Evolutionary conservation across 2,888 invertebrate species (phyloP), one percentile per base, ranked within the genome.

Genomic region (Epirrhoe tristata): DNA sequence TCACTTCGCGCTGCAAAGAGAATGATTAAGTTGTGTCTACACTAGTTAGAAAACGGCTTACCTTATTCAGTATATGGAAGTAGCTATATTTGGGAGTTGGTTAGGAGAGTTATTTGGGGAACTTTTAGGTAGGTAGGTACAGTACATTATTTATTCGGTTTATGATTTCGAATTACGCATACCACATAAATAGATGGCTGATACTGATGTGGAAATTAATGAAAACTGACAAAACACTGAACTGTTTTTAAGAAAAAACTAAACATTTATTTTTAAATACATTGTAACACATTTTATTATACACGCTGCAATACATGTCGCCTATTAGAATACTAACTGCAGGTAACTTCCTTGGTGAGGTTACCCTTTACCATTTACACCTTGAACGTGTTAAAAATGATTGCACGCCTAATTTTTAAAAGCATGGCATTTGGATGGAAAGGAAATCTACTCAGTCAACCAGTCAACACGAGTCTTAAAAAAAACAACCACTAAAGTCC

Each of bases 1-100:
- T 74, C 76, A 74, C 72, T 75, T 78, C 74, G 75, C 71, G 67
- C 75, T 77, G 79, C 80, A 85, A 82, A 84, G 80, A 74, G 82
- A 84, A 84, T 84, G 82, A 83, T 82, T 84, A 83, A 84, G 77
- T 77, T 77, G 72, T 74, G 71, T 76, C 67, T 70, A 67, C 55
- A 51, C 67, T 66, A 65, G 74, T 71, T 68, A 71, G 65, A 62
- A 73, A 71, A 69, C 51, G 57, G 67, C 59, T 72, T 74, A 72
- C 66, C 67, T 63, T 71, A 64, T 61, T n/a, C n/a, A 50, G 66
- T 69, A 66, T 55, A 53, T 58, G 36, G 48, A 69, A 62, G 71
- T 71, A 48, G 59, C 63, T 57, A 64, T 75, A 61, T 68, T 74
- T 71, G 63, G 66, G 67, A 73, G 71, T 66, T 67, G 54, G 61